These are phyloP conservation scores for Mus caroli DNA, from an alignment of 2,797 vertebrate genomes.

Conservation along the genomic window DNA sequence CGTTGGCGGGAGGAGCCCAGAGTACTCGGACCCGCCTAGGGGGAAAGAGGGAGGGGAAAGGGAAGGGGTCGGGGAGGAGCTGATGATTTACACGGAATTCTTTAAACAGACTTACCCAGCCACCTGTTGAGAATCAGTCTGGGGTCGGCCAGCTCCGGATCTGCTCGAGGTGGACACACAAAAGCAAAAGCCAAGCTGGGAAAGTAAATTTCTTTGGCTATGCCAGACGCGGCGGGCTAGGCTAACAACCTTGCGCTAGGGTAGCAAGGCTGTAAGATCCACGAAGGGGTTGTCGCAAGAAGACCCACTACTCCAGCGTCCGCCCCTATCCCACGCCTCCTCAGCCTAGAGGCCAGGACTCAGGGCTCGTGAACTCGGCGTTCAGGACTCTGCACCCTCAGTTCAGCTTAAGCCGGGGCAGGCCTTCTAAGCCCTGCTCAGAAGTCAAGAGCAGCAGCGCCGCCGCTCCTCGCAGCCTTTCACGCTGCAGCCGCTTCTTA, in stretches of 20 bases:
- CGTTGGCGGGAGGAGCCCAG: neutral
- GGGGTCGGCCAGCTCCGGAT: conserved; percentile 60
- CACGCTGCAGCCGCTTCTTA: conserved; percentile 84
- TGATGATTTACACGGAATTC: conserved; percentile 10
- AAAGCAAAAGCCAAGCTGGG: conserved; percentile 72
- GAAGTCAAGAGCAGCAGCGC: conserved; percentile 90
- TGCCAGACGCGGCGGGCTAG: neutral
- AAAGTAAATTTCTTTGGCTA: conserved; percentile 46
- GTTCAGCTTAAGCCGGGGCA: conserved; percentile 84
- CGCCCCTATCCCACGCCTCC: conserved; percentile 58
- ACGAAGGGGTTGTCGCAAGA: neutral
- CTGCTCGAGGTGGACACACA: conserved; percentile 32
- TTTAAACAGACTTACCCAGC: conserved; percentile 78
- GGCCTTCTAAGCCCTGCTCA: conserved; percentile 87
- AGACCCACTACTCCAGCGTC: conserved; percentile 40
- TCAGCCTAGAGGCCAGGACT: neutral
- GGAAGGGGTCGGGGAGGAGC: conserved; percentile 39
- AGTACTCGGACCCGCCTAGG: neutral
- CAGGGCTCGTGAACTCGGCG: conserved; percentile 63
- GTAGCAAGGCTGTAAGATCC: neutral
- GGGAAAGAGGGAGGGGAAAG: neutral
- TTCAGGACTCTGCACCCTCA: conserved; percentile 73
- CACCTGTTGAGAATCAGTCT: conserved; percentile 82
- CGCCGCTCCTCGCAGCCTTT: conserved; percentile 87
- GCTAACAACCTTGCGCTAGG: neutral